Evolutionary conservation across 2,113 vertebrate genomes (phyloP), one percentile per base, ranked within the genome.

Genomic region (Centropus bengalensis): DNA sequence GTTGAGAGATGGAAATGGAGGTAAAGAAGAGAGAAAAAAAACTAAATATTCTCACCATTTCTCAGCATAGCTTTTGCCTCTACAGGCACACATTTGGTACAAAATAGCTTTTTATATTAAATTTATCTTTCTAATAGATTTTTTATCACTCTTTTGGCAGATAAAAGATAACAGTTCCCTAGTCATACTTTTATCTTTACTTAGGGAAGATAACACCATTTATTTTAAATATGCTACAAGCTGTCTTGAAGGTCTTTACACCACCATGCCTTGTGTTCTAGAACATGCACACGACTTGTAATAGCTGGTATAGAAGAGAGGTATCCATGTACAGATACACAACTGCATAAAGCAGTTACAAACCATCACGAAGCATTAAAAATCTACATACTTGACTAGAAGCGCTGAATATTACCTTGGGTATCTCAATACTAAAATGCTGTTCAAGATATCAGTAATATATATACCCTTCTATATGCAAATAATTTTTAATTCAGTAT

Each of bases 331-430:
- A 51, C 13, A 63, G 33, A 89, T 84, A 78, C 32, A 52, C 8
- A 82, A 38, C 1, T 7, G 11, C 68, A 78, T 68, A 75, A 70
- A 88, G 28, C 10, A 55, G 11, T 33, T 59, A 7, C 49, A 63
- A 91, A 55, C 10, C 2, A 10, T 18, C 19, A 70, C 2, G 4
- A 77, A 87, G 19, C 32, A 78, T 28, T 20, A 1, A 0, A 0
- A 78, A 74, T 36, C 26, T 62, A 54, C 20, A 4, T 11, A 56
- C 5, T 32, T 20, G 36, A 12, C n/a, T n/a, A 70, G 32, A 78
- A 24, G 5, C 49, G 13, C 44, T 62, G 27, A 60, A 33, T 2
- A 23, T 40, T 36, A 77, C 12, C 2, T 20, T 59, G 27, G 33
- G 8, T 15, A 78, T 62, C 42, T 89, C 45, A 33, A 4, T 27